These are phyloP conservation scores for Charina bottae DNA, from an alignment of 2,113 vertebrate genomes.

Conservation along the genomic window DNA sequence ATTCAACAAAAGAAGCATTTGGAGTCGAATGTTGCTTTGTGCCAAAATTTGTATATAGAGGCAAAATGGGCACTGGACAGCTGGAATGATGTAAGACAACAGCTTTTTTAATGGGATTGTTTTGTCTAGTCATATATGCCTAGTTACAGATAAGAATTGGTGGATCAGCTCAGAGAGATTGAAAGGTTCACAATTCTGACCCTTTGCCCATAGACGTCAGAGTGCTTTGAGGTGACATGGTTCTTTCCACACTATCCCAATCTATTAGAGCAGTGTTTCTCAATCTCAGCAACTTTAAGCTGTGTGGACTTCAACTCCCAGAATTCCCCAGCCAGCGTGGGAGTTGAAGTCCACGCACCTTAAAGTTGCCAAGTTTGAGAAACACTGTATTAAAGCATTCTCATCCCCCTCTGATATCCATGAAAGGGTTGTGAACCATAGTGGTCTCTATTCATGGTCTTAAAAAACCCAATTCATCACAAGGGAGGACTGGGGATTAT, in stretches of 20 bases:
- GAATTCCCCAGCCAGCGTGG: neutral
- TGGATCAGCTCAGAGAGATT: neutral
- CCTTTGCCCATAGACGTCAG: neutral
- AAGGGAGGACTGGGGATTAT: neutral
- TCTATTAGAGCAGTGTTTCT: neutral
- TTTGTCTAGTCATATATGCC: neutral
- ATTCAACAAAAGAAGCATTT: neutral
- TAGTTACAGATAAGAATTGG: neutral
- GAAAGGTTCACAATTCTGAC: neutral
- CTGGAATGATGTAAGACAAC: neutral
- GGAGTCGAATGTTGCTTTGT: neutral
- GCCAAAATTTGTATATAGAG: neutral
- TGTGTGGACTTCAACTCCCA: neutral
- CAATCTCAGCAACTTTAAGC: neutral
- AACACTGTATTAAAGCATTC: neutral
- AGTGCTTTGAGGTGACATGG: neutral
- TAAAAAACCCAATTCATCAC: neutral
- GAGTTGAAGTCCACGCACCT: neutral
- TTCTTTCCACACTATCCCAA: neutral
- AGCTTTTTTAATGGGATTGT: neutral
- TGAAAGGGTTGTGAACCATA: neutral
- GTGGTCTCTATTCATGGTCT: neutral
- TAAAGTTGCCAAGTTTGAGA: neutral
- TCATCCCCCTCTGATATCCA: neutral
- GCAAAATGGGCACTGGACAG: neutral